Evolutionary conservation across 2,888 invertebrate species (phyloP).

Genomic region (Dascillus cervinus): DNA sequence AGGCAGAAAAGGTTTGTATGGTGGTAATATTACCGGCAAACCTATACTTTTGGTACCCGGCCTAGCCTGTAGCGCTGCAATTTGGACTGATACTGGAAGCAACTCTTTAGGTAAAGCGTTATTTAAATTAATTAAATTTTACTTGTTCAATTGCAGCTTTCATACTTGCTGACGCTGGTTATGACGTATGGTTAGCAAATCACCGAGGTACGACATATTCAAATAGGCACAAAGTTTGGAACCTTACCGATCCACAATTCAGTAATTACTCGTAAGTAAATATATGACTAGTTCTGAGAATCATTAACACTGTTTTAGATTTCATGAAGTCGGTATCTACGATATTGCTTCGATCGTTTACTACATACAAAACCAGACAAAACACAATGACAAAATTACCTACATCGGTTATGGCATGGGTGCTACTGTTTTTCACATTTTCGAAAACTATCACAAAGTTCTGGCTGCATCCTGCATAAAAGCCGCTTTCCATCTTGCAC

Average conservation of each 20-base stretch:
- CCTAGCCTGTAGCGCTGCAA: conserved; percentile 5
- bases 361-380: conserved; percentile 9
- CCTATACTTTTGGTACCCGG: conserved; percentile 37
- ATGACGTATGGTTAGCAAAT: conserved; percentile 46
- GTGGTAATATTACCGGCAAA: conserved; percentile 34
- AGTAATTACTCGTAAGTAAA: too few species aligned
- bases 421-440: conserved; percentile 58
- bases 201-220: conserved; percentile 21
- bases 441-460: conserved; percentile 56
- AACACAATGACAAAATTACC: conserved; percentile 37
- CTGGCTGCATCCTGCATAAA: conserved; percentile 57
- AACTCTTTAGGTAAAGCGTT: conserved; percentile 15
- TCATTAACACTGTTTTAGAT: too few species aligned
- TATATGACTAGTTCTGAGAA: too few species aligned
- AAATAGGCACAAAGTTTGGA: too few species aligned
- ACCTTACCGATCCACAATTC: too few species aligned
- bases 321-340: conserved; percentile 17
- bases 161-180: conserved; percentile 42
- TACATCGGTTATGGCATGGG: conserved; percentile 86
- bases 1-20: conserved; percentile 11
- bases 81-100: conserved; percentile 9
- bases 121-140: background rate
- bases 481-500: conserved; percentile 53
- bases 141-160: conserved; percentile 15
- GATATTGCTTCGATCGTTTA: conserved; percentile 13